These are phyloP conservation scores for Montipora foliosa DNA, from an alignment of 64 coral and sea anemone genomes.

Conservation along the genomic window DNA sequence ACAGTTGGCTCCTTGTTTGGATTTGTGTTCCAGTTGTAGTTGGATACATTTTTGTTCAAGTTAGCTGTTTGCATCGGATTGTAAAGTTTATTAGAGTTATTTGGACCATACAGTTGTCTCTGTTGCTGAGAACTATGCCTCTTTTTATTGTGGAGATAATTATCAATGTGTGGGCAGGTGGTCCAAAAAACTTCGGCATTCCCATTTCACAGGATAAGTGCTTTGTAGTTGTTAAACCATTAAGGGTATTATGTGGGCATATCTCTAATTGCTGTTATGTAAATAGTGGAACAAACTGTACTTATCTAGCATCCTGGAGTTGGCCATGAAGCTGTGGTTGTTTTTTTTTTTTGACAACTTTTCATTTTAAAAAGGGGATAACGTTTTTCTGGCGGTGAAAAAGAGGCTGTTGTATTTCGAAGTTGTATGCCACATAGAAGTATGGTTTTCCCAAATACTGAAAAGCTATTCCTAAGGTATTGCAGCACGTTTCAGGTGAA, in stretches of 20 bases:
- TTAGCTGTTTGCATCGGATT: neutral
- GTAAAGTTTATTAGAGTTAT: neutral
- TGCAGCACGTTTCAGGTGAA: neutral
- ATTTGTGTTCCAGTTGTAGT: neutral
- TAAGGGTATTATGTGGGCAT: too few relatives aligned
- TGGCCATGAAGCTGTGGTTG: neutral
- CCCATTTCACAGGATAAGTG: neutral
- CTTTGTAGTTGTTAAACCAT: too few relatives aligned
- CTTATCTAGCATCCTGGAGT: too few relatives aligned
- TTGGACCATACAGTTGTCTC: constrained; percentile 4
- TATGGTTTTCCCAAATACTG: neutral
- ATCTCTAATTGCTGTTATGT: too few relatives aligned
- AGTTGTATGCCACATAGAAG: neutral
- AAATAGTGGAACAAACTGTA: too few relatives aligned
- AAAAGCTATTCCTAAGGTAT: neutral
- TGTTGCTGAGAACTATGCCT: neutral
- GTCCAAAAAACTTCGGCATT: neutral
- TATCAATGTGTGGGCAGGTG: too few relatives aligned
- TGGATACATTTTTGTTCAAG: constrained; percentile 5
- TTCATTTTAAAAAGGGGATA: too few relatives aligned
- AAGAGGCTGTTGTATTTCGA: neutral
- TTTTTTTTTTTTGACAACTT: neutral
- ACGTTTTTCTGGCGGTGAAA: too few relatives aligned
- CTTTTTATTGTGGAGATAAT: neutral
- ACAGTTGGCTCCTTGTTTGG: neutral